These are phyloP conservation scores for Zaprionus obscuricornis DNA, from an alignment of 2,888 invertebrate genomes.

Conservation along the genomic window DNA sequence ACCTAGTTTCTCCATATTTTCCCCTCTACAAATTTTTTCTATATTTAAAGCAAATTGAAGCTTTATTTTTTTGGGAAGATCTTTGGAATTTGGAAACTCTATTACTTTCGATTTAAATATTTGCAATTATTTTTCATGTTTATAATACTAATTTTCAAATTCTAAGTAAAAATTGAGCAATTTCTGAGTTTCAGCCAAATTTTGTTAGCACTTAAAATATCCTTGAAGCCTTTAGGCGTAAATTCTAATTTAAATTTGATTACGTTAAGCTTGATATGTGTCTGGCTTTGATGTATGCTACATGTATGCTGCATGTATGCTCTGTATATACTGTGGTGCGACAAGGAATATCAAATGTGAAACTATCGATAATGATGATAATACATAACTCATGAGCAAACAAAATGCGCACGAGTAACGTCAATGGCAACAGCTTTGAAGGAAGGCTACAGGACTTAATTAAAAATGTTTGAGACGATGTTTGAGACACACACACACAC, in stretches of 20 bases:
- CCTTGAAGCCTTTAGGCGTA: constrained; percentile 24
- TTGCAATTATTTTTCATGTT: no score
- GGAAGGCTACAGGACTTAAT: constrained; percentile 54
- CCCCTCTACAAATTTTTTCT: no score
- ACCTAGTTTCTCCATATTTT: background rate
- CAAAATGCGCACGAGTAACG: constrained; percentile 31
- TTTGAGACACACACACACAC: no score
- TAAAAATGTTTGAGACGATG: constrained; percentile 51
- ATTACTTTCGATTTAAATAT: no score
- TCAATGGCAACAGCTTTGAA: constrained; percentile 27
- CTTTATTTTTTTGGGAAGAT: no score
- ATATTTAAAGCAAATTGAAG: no score
- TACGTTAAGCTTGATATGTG: constrained; percentile 10
- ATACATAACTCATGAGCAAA: constrained; percentile 50
- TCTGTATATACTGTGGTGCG: no score
- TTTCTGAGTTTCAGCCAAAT: no score
- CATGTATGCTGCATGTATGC: constrained; percentile 1
- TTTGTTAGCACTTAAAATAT: no score
- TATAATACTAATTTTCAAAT: constrained; percentile 18
- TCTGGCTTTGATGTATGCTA: constrained; percentile 62
- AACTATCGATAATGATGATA: constrained; percentile 73
- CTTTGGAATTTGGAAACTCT: no score
- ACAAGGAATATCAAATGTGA: constrained; percentile 61
- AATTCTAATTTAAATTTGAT: constrained; percentile 51
- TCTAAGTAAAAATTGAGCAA: constrained; percentile 18